Evolutionary conservation across 2,888 invertebrate genomes (phyloP).

Genomic region (Microdon myrmicae): DNA sequence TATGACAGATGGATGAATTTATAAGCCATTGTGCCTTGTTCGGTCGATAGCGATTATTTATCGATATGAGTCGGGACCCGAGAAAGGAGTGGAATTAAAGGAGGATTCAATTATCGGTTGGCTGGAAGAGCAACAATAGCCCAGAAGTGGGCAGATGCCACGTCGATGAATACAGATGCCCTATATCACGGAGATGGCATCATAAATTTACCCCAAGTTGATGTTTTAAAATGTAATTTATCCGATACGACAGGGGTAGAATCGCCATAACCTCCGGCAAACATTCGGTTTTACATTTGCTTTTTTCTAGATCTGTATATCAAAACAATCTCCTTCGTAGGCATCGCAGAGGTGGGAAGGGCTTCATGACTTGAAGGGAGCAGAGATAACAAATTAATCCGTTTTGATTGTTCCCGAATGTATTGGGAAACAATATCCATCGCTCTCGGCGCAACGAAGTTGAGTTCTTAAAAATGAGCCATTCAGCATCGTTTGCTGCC

Average conservation of each 20-base stretch:
- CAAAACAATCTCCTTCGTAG: constrained; percentile 35
- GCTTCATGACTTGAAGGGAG: constrained; percentile 38
- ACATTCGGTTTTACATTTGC: constrained; percentile 32
- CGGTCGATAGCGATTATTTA: constrained; percentile 44
- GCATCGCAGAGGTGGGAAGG: no score
- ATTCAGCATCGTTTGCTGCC: no score
- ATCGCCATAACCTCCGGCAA: background rate
- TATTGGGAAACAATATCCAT: constrained; percentile 50
- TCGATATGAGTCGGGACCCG: no score
- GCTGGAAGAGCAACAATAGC: no score
- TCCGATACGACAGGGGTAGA: constrained; percentile 38
- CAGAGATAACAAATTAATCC: constrained; percentile 51
- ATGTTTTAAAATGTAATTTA: constrained; percentile 52
- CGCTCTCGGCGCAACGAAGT: constrained; percentile 10
- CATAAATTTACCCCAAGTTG: constrained; percentile 46
- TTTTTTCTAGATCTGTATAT: constrained; percentile 38
- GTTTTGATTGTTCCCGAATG: constrained; percentile 48
- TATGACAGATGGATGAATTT: constrained; percentile 48
- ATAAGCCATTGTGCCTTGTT: constrained; percentile 49
- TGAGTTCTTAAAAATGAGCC: no score
- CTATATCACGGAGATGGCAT: constrained; percentile 36
- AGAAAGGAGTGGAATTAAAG: constrained; percentile 47
- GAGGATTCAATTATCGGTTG: constrained; percentile 50
- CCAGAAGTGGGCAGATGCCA: no score
- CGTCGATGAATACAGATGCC: constrained; percentile 14